Base-by-base conservation (phyloP, 2,113 vertebrate species). In the Orthonyx spaldingii region DNA sequence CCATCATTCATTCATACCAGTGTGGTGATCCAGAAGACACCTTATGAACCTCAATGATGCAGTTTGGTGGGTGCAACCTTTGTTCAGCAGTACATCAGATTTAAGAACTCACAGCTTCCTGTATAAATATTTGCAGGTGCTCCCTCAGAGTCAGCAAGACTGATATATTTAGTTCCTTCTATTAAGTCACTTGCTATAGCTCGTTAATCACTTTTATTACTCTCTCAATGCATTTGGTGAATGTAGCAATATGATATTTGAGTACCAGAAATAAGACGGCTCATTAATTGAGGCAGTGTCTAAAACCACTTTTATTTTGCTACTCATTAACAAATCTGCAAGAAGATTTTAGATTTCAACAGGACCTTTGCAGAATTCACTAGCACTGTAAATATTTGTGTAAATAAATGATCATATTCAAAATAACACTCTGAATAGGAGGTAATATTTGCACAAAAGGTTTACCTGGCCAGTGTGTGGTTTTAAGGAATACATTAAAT, bases 131-230 rank as follows among this genome's bases (percentile, higher is more conserved):
- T 81, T 96, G 68, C 90, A 97, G 59, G 79, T 93, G 56, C 9
- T 90, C 68, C 21, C 74, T 95, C 83, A 80, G 22, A 84, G 50
- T 64, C 50, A 92, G 60, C 33, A 90, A 90, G 75, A 90, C 63
- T 23, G 15, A 90, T 77, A 70, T 49, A 91, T 81, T 90, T 96
- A 90, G 59, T 94, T 93, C 27, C 66, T 93, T 80, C 84, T 91
- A 83, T 69, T 77, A 95, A 91, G 81, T 77, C 42, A 81, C 44
- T 84, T 80, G 21, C 59, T 91, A 55, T 78, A 92, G 69, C 74
- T 95, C 87, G 80, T 93, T 90, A 95, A 84, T 94, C 82, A 84
- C 24, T 86, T 74, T 88, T 93, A 94, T 90, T 95, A 85, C 37
- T 35, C 66, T 87, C 59, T 90, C 55, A 65, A 42, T 83, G 74